phyloP scores from a whole-genome alignment of 1,140 invertebrate species.

The Meteorus sp. region DNA sequence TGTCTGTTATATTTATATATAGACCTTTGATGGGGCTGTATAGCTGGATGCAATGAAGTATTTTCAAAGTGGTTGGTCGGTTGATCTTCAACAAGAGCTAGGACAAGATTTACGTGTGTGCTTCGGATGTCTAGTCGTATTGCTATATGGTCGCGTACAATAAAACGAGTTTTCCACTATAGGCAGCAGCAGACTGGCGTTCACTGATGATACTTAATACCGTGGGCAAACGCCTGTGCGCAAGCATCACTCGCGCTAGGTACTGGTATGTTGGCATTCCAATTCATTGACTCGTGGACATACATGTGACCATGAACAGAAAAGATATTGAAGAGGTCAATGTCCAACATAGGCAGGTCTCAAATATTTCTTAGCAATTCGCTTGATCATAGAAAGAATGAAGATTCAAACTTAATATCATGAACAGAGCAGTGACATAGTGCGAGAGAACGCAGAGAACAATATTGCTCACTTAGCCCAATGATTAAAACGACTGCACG shows the following conservation, averaged over 20 bases:
- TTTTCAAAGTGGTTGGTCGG: background rate
- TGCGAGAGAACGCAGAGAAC: too few species aligned
- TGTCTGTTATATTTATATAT: background rate
- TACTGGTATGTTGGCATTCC: slow-evolving; percentile 47
- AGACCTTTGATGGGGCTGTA: background rate
- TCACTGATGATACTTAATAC: slow-evolving; percentile 30
- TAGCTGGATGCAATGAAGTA: background rate
- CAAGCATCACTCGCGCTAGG: slow-evolving; percentile 6
- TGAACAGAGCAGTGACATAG: too few species aligned
- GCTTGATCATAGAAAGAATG: too few species aligned
- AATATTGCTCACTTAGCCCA: too few species aligned
- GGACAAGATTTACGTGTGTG: background rate
- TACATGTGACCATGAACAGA: too few species aligned
- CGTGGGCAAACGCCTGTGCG: slow-evolving; percentile 6
- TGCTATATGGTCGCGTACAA: background rate
- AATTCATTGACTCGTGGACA: slow-evolving; percentile 45
- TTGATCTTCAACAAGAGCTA: background rate
- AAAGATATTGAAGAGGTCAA: too few species aligned
- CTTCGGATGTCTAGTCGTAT: background rate
- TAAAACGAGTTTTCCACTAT: background rate
- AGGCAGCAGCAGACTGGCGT: background rate
- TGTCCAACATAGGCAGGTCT: too few species aligned
- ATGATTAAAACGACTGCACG: too few species aligned
- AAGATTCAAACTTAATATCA: too few species aligned
- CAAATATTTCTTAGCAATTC: too few species aligned